Evolutionary conservation across 37 sponge, comb jelly and placozoan species (phyloP), one percentile per base, ranked within the genome.

Genomic region (Geodia barretti): DNA sequence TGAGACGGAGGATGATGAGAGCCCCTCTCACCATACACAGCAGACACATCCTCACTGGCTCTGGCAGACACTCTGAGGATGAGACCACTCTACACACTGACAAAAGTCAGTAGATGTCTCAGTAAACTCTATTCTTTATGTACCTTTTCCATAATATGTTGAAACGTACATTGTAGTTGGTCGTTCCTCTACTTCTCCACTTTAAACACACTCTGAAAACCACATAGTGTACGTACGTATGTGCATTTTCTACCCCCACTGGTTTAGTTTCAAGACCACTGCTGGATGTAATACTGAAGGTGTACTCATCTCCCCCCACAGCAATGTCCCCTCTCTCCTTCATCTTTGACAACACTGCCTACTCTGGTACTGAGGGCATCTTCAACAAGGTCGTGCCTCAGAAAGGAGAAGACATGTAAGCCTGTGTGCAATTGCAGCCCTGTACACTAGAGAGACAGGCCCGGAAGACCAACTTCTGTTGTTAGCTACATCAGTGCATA

Each of bases 1-100:
- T 88, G 34, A 66, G 97, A 31, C 74, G 90, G 73, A 78, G 97
- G 36, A 54, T 97, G 83, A 85, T 91, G 76, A 73, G 77, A 26
- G 84, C 67, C 1, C 90, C 92, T 9, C 54, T 68, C 41, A 86
- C 61, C 43, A 83, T 88, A 24, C 64, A 65, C 24, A 72, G 71
- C 66, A 86, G 75, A 83, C 95, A 87, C 81, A 61, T 94, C 64
- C 82, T 90, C 19, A 70, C 79, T 36, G 79, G 74, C 25, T 84
- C 70, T n/a, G n/a, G n/a, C n/a, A n/a, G n/a, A n/a, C n/a, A n/a
- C n/a, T n/a, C n/a, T n/a, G n/a, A n/a, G n/a, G n/a, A n/a, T n/a
- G n/a, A n/a, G n/a, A n/a, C n/a, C n/a, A n/a, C n/a, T n/a, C n/a
- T n/a, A n/a, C n/a, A n/a, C n/a, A n/a, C n/a, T n/a, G n/a, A 39